Base-by-base conservation (phyloP, 2,113 vertebrate species). In the Bambusicola thoracicus region DNA sequence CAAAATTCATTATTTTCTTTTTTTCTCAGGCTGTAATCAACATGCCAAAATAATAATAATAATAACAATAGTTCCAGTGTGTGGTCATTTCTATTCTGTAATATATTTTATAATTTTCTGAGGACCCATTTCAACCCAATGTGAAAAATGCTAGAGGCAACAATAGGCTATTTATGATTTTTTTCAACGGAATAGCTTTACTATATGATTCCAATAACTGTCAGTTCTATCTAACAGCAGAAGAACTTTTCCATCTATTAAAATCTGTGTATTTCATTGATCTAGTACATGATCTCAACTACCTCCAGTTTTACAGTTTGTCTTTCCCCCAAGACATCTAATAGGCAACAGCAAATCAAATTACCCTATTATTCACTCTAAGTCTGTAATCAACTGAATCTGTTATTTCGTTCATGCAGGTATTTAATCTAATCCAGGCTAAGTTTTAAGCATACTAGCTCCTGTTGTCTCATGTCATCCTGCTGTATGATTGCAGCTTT, bases 1-100 rank as follows among this genome's bases (percentile, higher is more conserved):
- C 73, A 65, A 96, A 94, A 95, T 86, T 94, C 77, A 94, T 97
- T 97, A 94, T 95, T 97, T 95, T 93, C 19, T 95, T 89, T 82
- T 95, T 91, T 90, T 95, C 95, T 78, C 61, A 89, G 96, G 94
- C 95, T 97, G 91, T 62, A 92, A 92, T 90, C 65, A 97, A 38
- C 68, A 88, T 38, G 70, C 41, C 65, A 53, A 29, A 53, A 53
- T 10, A 53, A 51, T 10, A 21, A 46, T 6, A 48, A 48, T 4
- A 46, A 46, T 15, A 49, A 27, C 12, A 25, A 96, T 49, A 87
- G 48, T 89, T 90, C 93, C 82, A 92, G 11, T 58, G 44, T 89
- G 56, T 95, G 94, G 94, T 89, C 89, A 96, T 97, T 97, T 95
- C 87, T 94, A 66, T 87, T 87, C 91, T 93, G 78, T 96, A 86